A percentile compares a stretch with the other conserved stretches of the same genome.
These are phyloP conservation scores for Lepidocyrtoides sp. DNA, from an alignment of 2,888 invertebrate species.

Conservation along the genomic window DNA sequence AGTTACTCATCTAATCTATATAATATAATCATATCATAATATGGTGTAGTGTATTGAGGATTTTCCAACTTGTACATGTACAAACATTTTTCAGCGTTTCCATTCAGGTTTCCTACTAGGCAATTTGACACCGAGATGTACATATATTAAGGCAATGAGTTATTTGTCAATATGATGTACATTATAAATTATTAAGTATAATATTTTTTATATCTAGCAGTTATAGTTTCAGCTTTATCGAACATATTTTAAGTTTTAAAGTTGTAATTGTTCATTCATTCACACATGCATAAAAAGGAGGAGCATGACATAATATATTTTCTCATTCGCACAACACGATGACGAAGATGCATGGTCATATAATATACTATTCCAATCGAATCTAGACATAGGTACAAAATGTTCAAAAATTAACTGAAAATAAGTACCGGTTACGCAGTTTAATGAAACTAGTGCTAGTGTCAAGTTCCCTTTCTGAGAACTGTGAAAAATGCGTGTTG, in stretches of 20 bases:
- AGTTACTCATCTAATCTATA: no score
- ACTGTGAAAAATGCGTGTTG: no score
- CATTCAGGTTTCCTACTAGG: neutral
- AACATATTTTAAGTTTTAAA: neutral
- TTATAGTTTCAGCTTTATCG: neutral
- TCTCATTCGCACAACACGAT: neutral
- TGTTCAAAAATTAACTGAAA: neutral
- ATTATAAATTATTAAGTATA: neutral
- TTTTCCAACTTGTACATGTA: no score
- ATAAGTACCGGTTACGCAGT: no score
- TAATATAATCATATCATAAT: no score
- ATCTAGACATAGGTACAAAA: slow-evolving; percentile 32
- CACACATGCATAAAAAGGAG: neutral
- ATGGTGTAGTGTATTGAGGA: no score
- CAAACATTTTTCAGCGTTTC: neutral
- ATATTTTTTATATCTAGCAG: neutral
- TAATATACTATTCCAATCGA: neutral
- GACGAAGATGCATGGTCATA: neutral
- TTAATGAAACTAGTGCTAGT: no score
- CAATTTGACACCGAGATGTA: slow-evolving; percentile 61
- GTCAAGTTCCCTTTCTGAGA: no score
- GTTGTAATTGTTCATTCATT: neutral
- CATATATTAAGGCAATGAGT: slow-evolving; percentile 65
- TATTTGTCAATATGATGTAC: slow-evolving; percentile 48
- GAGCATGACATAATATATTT: no score